phyloP scores from a whole-genome alignment of 2,797 vertebrate genomes.

The Pampus argenteus region DNA sequence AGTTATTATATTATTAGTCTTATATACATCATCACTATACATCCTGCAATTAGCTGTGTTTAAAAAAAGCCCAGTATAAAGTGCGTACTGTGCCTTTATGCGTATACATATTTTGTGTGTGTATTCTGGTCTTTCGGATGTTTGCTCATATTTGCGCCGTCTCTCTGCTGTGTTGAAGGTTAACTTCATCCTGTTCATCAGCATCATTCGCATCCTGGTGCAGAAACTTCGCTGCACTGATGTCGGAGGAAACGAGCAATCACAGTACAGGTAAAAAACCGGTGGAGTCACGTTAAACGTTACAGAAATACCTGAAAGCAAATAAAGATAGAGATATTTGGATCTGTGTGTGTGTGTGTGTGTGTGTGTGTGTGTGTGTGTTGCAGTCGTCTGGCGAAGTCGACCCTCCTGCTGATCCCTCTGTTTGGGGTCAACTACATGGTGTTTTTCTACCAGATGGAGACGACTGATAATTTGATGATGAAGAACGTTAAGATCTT shows the following conservation, averaged over 20 bases:
- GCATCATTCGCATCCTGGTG: slow-evolving; percentile 92
- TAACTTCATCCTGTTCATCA: slow-evolving; percentile 94
- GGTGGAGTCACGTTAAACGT: too few species aligned
- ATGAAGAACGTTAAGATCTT: slow-evolving; percentile 88
- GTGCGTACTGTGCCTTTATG: too few species aligned
- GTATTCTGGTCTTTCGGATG: not conserved
- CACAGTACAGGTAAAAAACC: slow-evolving; percentile 96
- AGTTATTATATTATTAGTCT: too few species aligned
- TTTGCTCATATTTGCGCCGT: accelerated
- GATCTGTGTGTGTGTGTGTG: slow-evolving; percentile 23
- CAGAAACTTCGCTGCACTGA: slow-evolving; percentile 92
- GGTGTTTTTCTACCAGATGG: slow-evolving; percentile 88
- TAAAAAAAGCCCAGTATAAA: too few species aligned
- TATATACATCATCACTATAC: too few species aligned
- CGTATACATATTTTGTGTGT: too few species aligned
- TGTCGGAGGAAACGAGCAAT: slow-evolving; percentile 90
- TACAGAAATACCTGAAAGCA: too few species aligned
- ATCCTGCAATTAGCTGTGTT: too few species aligned
- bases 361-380: slow-evolving; percentile 13
- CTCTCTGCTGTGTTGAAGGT: slow-evolving; percentile 77
- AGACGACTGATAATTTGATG: slow-evolving; percentile 68
- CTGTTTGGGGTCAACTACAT: slow-evolving; percentile 94
- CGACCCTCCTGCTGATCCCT: slow-evolving; percentile 93
- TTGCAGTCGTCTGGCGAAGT: slow-evolving; percentile 94
- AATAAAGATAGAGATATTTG: too few species aligned